Evolutionary conservation across 2,113 vertebrate genomes (phyloP).

Genomic region (Mohoua ochrocephala): DNA sequence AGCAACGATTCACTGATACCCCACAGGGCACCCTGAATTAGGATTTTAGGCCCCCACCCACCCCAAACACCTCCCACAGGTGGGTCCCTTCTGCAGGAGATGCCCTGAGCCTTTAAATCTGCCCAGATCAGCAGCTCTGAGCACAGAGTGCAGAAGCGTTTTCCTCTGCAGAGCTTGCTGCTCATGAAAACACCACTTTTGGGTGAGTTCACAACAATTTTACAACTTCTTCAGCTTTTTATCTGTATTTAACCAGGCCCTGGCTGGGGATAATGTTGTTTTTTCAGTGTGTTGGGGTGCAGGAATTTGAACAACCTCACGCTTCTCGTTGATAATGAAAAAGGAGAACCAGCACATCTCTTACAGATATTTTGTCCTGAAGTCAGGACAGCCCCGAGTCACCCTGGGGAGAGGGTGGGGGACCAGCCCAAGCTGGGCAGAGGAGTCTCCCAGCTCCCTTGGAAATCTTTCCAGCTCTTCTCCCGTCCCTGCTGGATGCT

Average conservation of each 20-base stretch:
- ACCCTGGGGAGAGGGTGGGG: neutral
- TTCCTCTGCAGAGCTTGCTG: neutral
- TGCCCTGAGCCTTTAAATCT: neutral
- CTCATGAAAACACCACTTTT: accelerated
- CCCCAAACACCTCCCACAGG: neutral
- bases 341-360: too few species aligned
- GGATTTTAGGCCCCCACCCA: neutral
- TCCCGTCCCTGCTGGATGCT: neutral
- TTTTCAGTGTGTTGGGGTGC: too few species aligned
- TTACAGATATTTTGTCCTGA: too few species aligned
- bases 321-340: too few species aligned
- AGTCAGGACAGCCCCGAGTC: neutral
- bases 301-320: too few species aligned
- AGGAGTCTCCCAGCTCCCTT: neutral
- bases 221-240: neutral
- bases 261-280: neutral
- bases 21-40: neutral
- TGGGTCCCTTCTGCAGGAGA: neutral
- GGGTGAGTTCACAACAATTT: neutral
- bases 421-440: neutral
- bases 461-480: neutral
- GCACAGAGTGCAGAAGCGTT: accelerated
- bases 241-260: neutral
- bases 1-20: neutral
- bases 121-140: neutral